Base-by-base conservation (phyloP, 2,113 vertebrate genomes). In the Stegostoma tigrinum region DNA sequence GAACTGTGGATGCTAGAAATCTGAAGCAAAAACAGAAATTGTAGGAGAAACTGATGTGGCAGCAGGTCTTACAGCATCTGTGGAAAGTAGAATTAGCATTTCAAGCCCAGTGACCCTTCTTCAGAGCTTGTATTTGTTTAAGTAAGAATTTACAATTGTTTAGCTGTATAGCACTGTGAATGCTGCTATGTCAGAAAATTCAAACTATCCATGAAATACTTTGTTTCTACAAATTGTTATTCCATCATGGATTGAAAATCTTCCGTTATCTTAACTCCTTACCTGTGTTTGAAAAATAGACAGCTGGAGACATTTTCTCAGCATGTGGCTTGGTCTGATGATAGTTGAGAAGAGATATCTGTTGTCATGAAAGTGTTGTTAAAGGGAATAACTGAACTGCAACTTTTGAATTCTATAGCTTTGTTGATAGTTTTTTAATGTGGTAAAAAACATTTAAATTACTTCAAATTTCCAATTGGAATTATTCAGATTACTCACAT, bases 401-500 rank as follows among this genome's bases (percentile, higher is more conserved):
- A 95, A 72, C 67, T 48, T 95, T 95, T 72, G 94, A 95, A 68
- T 52, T 48, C 15, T 45, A 24, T 72, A 95, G 24, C 14, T 72
- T 95, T 95, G 67, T 95, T 95, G 94, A 52, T 72, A 27, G 42
- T 34, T 27, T 72, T 95, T 24, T 52, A 95, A 70, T 30, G 94
- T 42, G 42, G 21, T 70, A 27, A 70, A 95, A 23, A 72, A 27
- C 14, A 52, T 38, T 72, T 67, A 95, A 95, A 70, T 48, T 95
- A 67, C 68, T 70, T 72, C 42, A 72, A 95, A 72, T 95, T 95
- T 72, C 45, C 8, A 17, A 48, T 42, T 27, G 42, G 7, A 21
- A 67, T 94, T 48, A 94, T 94, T 94, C 66, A 68, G 66, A 94
- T 45, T 30, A 24, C 27, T 95, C 94, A 70, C 94, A 94, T 70